Evolutionary conservation across 2,113 vertebrate species (phyloP).

Genomic region (Epinephelus lanceolatus): DNA sequence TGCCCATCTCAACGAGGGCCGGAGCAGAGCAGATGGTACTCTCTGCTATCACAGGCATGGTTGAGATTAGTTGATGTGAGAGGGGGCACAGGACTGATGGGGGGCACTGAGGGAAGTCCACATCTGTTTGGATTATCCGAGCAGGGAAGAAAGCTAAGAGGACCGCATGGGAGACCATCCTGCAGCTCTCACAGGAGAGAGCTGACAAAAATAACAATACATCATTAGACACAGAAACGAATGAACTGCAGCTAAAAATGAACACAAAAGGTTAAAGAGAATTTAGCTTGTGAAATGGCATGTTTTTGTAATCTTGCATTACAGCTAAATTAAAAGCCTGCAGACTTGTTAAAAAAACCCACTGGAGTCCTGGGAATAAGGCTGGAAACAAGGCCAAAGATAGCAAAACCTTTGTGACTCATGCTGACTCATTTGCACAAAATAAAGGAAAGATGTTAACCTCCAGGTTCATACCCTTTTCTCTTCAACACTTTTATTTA

Average conservation of each 20-base stretch:
- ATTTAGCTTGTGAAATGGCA: background rate
- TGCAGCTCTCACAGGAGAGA: slow-evolving; percentile 18
- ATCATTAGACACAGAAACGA: slow-evolving; percentile 16
- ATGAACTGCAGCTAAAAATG: background rate
- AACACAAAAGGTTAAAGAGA: background rate
- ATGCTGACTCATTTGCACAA: slow-evolving; percentile 46
- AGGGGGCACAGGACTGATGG: slow-evolving; percentile 53
- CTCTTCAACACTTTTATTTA: slow-evolving; percentile 32
- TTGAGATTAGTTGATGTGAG: slow-evolving; percentile 71
- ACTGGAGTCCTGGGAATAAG: background rate
- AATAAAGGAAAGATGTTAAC: slow-evolving; percentile 28
- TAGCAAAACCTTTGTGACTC: slow-evolving; percentile 21
- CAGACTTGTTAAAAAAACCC: background rate
- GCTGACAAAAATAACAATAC: slow-evolving; percentile 1
- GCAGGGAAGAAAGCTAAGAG: slow-evolving; percentile 22
- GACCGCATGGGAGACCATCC: slow-evolving; percentile 1
- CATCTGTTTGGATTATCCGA: slow-evolving; percentile 74
- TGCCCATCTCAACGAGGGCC: slow-evolving; percentile 50
- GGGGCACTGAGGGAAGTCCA: slow-evolving; percentile 55
- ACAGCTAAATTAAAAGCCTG: background rate
- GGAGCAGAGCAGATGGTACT: slow-evolving; percentile 71
- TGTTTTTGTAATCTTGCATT: background rate
- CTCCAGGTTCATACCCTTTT: slow-evolving; percentile 13
- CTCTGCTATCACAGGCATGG: slow-evolving; percentile 50
- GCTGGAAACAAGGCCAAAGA: slow-evolving; percentile 27